A percentile compares a stretch with the other conserved stretches of the same genome.
Conservation (phyloP, 92 coral and sea anemone species). For the Muricea muricata region DNA sequence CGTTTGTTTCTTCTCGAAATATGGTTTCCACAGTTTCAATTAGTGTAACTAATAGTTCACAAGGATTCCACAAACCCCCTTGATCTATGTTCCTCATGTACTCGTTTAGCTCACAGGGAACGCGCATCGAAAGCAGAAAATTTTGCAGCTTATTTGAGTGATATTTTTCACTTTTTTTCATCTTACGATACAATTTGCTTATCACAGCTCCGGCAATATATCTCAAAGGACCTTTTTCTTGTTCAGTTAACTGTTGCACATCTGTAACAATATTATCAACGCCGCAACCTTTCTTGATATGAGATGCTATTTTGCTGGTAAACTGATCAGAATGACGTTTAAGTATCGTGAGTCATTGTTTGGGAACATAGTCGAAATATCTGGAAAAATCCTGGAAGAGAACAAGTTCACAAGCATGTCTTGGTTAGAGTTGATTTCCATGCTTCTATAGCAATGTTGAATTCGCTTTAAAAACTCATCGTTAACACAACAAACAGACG, state of each 20-base stretch:
- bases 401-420: constrained; percentile 3
- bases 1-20: neutral
- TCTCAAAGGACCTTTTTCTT: constrained; percentile 13
- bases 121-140: neutral
- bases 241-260: neutral
- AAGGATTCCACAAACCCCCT: neutral
- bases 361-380: neutral
- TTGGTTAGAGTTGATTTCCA: constrained; percentile 14
- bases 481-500: neutral
- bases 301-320: neutral
- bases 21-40: constrained; percentile 6
- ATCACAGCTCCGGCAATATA: constrained; percentile 18
- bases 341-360: constrained; percentile 7
- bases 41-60: neutral
- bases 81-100: neutral
- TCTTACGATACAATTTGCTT: neutral
- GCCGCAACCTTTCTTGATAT: neutral
- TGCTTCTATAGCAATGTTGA: constrained; percentile 13
- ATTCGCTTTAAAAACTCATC: constrained; percentile 3
- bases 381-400: neutral
- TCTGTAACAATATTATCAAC: neutral
- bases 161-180: neutral
- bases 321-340: constrained; percentile 1
- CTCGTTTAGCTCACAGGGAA: neutral
- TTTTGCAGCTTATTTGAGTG: neutral